Conservation (phyloP, 2,113 vertebrate genomes). For the Chamaetylas fuelleborni region DNA sequence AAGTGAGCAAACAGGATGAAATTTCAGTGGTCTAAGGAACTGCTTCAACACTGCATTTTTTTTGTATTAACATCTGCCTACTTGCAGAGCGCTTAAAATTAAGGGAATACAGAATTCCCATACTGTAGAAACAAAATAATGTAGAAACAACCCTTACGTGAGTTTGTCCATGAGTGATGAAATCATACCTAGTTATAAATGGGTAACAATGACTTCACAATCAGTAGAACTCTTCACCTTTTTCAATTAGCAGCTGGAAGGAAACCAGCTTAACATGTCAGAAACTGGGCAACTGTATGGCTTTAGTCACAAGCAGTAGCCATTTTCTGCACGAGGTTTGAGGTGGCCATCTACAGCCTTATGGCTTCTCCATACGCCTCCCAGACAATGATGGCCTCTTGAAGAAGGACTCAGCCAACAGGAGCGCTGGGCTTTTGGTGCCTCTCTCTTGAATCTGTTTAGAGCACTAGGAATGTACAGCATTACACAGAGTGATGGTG, state of each 20-base stretch:
- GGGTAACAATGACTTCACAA: neutral
- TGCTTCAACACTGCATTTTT: neutral
- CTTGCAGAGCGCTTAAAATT: neutral
- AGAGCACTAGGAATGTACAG: neutral
- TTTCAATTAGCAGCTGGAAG: neutral
- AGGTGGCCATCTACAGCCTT: neutral
- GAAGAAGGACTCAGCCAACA: neutral
- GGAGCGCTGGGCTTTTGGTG: neutral
- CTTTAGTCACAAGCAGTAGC: neutral
- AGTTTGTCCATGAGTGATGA: neutral
- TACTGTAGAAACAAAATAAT: neutral
- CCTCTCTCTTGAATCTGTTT: neutral
- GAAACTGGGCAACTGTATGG: neutral
- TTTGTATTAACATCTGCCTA: neutral
- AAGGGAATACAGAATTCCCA: neutral
- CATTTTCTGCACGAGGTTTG: neutral
- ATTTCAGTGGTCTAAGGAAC: neutral
- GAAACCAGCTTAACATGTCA: neutral
- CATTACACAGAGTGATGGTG: neutral
- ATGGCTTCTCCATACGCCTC: neutral
- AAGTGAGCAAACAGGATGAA: neutral
- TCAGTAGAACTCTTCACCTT: neutral
- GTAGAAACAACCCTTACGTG: neutral
- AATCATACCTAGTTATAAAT: neutral
- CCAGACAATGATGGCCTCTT: fast-evolving